Evolutionary conservation across 2,888 invertebrate species (phyloP), one percentile per base, ranked within the genome.

Genomic region (Steinernema carpocapsae): DNA sequence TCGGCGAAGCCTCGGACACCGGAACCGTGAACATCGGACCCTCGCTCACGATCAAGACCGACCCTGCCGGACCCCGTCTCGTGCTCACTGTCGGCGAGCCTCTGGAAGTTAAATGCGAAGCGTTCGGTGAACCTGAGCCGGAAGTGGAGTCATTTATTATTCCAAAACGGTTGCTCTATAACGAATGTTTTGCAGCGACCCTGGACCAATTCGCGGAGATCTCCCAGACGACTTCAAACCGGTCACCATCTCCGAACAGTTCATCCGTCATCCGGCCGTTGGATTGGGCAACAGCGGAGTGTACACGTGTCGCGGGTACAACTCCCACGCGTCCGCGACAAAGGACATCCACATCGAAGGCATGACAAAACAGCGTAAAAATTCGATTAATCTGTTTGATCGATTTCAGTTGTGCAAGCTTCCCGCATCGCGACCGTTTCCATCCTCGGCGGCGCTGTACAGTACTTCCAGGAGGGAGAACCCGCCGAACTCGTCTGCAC

Each of bases 261-360:
- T 84, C 79, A 83, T 87, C 77, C 78, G 82, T 56, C 87, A 87
- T 74, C 85, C 86, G 19, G 77, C 80, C 29, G 82, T 87, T 52
- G 84, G 85, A 37, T 78, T 86, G 22, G 80, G 82, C 72, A 86
- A 72, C 89, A 83, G 84, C 71, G 87, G 87, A 48, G 78, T 82
- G 24, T 90, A 90, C 83, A 85, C 87, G 10, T 90, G 89, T 82
- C 87, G 88, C 26, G 89, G 88, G 51, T 83, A 84, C 70, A 88
- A 88, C 78, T 77, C 81, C 0, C 82, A 83, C 72, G 85, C 85
- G n/a, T 82, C 85, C n/a, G 86, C 86, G 32, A 85, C 86, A 24
- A 86, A 85, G 76, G 84, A 85, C 76, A 86, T 86, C 74, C 84
- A 84, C 76, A 83, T 86, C 72, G 85, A 87, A 72, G 83, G 81